phyloP scores from a whole-genome alignment of 2,113 vertebrate genomes.

The Ictalurus furcatus region DNA sequence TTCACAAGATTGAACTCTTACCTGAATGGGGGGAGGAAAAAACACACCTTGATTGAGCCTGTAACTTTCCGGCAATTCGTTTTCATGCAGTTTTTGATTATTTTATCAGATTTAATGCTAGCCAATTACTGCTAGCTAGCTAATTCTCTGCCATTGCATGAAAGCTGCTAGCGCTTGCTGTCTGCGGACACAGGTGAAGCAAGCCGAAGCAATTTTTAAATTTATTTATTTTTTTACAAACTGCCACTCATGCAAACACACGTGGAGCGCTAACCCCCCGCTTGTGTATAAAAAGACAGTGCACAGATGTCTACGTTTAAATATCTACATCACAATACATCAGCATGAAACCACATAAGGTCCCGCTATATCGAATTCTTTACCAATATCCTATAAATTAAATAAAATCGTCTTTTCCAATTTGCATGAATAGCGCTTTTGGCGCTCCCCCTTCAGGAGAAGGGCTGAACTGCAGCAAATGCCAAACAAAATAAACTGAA shows the following conservation, averaged over 20 bases:
- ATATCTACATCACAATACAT: background rate
- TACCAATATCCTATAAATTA: background rate
- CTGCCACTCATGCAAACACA: background rate
- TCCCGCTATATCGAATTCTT: background rate
- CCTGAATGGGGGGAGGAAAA: conserved; percentile 42
- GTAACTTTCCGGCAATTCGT: background rate
- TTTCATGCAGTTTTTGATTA: background rate
- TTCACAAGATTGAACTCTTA: conserved; percentile 60
- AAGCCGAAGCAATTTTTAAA: background rate
- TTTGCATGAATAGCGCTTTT: background rate
- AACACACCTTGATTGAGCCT: background rate
- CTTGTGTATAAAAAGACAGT: background rate
- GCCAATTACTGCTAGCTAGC: background rate
- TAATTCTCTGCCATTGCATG: background rate
- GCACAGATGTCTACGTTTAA: background rate
- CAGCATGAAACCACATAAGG: background rate
- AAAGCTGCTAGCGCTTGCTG: background rate
- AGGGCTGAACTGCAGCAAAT: conserved; percentile 25
- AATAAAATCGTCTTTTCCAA: background rate
- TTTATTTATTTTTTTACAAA: background rate
- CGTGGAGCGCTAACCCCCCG: background rate
- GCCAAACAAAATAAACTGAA: background rate
- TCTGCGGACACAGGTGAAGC: background rate
- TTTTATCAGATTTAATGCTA: background rate
- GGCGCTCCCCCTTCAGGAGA: background rate